Evolutionary conservation across 2,888 invertebrate genomes (phyloP).

Genomic region (Andrena trimmerana): DNA sequence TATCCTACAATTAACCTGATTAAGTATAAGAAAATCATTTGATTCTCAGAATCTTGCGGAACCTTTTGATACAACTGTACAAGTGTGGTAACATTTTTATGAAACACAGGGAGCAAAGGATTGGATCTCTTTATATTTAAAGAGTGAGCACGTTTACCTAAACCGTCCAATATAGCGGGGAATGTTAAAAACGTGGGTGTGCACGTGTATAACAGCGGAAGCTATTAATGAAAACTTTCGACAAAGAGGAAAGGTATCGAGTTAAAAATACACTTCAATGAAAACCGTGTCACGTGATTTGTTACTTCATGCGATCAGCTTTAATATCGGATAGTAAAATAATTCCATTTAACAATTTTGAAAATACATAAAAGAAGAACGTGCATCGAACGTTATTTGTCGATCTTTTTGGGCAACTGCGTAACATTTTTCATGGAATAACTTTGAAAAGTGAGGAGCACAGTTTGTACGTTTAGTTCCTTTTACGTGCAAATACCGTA

Average conservation of each 20-base stretch:
- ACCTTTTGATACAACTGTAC: no score
- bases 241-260: background rate
- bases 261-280: background rate
- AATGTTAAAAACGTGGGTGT: background rate
- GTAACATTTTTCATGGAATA: background rate
- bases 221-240: conserved; percentile 1
- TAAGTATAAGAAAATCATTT: background rate
- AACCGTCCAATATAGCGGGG: background rate
- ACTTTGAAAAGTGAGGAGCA: background rate
- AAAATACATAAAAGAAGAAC: background rate
- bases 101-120: background rate
- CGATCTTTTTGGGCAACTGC: background rate
- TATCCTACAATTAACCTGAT: background rate
- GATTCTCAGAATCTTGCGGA: no score
- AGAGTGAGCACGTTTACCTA: background rate
- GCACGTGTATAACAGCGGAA: background rate
- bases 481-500: background rate
- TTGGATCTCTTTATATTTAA: background rate
- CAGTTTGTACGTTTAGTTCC: background rate
- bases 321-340: background rate
- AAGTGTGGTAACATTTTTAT: background rate
- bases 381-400: background rate
- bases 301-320: background rate
- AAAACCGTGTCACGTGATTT: conserved; percentile 1
- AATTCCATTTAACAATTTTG: background rate